These are phyloP conservation scores for Tachysurus fulvidraco DNA, from an alignment of 2,113 vertebrate species.

Conservation along the genomic window DNA sequence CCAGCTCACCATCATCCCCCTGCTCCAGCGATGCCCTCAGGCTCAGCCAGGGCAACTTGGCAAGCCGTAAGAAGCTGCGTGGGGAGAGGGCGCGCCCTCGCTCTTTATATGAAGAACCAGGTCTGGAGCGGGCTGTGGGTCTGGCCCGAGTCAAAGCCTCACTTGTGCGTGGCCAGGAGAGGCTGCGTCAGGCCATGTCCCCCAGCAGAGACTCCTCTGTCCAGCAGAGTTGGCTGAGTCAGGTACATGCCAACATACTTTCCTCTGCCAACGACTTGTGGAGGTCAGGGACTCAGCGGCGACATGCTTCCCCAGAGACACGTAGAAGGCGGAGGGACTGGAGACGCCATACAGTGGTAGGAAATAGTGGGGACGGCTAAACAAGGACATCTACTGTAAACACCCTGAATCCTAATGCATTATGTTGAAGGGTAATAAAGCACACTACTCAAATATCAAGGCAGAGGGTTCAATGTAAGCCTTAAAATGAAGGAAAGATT, in stretches of 20 bases:
- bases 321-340: constrained; percentile 79
- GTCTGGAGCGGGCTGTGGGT: constrained; percentile 29
- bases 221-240: constrained; percentile 55
- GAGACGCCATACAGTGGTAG: constrained; percentile 84
- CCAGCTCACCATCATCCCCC: constrained; percentile 28
- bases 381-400: constrained; percentile 10
- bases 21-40: constrained; percentile 66
- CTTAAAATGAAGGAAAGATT: background rate
- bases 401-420: constrained; percentile 12
- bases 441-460: background rate
- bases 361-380: constrained; percentile 59
- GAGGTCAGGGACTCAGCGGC: constrained; percentile 68
- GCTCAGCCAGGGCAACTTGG: constrained; percentile 73
- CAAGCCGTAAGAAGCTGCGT: constrained; percentile 78
- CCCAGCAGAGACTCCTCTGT: constrained; percentile 38
- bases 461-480: background rate
- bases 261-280: constrained; percentile 75
- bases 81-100: constrained; percentile 64
- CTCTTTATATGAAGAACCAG: constrained; percentile 67
- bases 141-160: constrained; percentile 59
- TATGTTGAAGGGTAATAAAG: background rate
- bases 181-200: constrained; percentile 26
- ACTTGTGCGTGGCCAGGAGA: constrained; percentile 61
- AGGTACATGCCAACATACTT: constrained; percentile 68
- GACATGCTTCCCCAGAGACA: constrained; percentile 71